Evolutionary conservation across 2,797 vertebrate species (phyloP), one percentile per base, ranked within the genome.

Genomic region (Monodelphis domestica): DNA sequence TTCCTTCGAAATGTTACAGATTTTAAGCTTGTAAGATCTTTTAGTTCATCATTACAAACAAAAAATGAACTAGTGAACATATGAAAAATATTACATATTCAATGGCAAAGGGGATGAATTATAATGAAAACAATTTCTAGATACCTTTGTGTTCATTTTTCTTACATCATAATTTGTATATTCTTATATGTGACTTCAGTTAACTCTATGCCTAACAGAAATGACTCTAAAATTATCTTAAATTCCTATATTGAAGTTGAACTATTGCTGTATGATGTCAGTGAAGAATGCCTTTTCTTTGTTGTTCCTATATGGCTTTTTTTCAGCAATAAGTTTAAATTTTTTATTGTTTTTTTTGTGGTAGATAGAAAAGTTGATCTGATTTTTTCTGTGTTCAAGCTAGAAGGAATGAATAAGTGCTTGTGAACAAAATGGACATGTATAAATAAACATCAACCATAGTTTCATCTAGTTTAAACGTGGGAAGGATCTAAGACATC

Each of bases 311-410:
- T 78, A 45, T 78, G 91, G 33, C 29, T 90, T n/a, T 90, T n/a
- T 94, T 90, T 53, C 51, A 45, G 56, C 92, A 91, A 89, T 89
- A 94, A 53, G 53, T n/a, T n/a, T n/a, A n/a, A n/a, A n/a, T n/a
- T n/a, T n/a, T n/a, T n/a, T n/a, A n/a, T n/a, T n/a, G n/a, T n/a
- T n/a, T 53, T 63, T 93, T 90, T 91, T 53, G 11, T 92, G 57
- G 9, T 87, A 21, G 54, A 87, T 54, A 52, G 55, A 94, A 55
- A 94, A 91, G 54, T 87, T 78, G 14, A 21, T 84, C 55, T 88
- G 50, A 38, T 59, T 28, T 45, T 78, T 78, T 78, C 38, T 24
- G 9, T 78, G 38, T 11, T 78, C 38, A 78, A 91, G 55, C 92
- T 89, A 91, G 53, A 93, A 88, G 3, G 12, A 91, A 88, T 91